Base-by-base conservation (phyloP, 2,888 invertebrate species). In the Cartodere bifasciata region DNA sequence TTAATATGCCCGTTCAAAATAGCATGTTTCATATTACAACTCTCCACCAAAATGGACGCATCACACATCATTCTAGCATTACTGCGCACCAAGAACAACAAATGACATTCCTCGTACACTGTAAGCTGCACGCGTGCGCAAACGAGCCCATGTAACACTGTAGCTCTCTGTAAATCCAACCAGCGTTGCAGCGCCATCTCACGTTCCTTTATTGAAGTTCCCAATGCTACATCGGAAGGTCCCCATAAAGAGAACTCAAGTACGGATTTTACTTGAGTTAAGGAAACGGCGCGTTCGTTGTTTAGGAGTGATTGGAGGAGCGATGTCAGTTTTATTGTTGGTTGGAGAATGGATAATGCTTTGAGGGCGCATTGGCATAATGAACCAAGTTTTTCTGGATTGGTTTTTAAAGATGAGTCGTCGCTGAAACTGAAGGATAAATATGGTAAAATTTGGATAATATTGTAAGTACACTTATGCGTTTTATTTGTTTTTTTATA, bases 191-290 rank as follows among this genome's bases (percentile, higher is more conserved):
- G 52, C 0, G 79, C 77, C 9, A 80, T 50, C 43, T 84, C 84
- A 7, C 83, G 65, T 42, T 84, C 83, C 21, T 70, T 68, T 0
- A 69, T 67, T 0, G 75, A 72, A 1, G 72, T 75, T 0, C 77
- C 75, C 31, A 82, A 65, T 0, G 75, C 72, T 0, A 84, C 78
- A 47, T 84, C 83, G 9, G 81, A 70, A 2, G 87, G 87, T 2
- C 87, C 88, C 87, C 88, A 90, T 1, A 90, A 60, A 47, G 82
- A 77, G 50, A 84, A 84, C 51, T 90, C 88, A n/a, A 90, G 62
- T 1, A 87, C 72, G 0, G 84, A 75, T 53, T 86, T 85, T 0
- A 84, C 83, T 49, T 70, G 84, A 48, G 77, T 76, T 14, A 81
- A 50, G 1, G 76, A 76, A 6, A 75, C 68, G 0, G 78, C 75